Evolutionary conservation across 1,140 invertebrate species (phyloP).

Genomic region (Mamestra configurata): DNA sequence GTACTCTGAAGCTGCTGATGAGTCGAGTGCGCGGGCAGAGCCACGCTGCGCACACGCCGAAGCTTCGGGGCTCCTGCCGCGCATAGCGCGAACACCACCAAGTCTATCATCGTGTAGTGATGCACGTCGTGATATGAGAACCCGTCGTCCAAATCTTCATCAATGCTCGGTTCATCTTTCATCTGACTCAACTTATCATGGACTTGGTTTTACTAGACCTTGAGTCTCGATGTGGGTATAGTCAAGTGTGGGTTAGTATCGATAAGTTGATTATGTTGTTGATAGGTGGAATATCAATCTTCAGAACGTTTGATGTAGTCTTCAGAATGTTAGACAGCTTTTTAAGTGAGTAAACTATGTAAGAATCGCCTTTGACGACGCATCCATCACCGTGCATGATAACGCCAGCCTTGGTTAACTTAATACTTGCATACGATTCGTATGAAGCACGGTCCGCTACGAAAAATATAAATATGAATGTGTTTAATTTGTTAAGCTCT

Average conservation of each 20-base stretch:
- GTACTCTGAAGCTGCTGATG: not conserved
- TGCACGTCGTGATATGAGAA: constrained; percentile 42
- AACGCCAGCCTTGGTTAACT: constrained; percentile 25
- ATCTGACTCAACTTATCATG: not conserved
- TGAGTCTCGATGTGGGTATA: not conserved
- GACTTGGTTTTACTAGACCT: not conserved
- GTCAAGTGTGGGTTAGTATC: not conserved
- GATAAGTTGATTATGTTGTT: constrained; percentile 1
- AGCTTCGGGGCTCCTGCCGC: not conserved
- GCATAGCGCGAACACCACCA: not conserved
- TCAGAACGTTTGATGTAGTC: not conserved
- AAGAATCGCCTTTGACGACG: constrained; percentile 37
- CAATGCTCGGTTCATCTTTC: not conserved
- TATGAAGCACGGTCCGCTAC: not conserved
- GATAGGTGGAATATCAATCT: not conserved
- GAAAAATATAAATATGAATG: constrained; percentile 5
- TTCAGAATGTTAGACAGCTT: not conserved
- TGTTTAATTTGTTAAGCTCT: not conserved
- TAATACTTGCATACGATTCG: constrained; percentile 23
- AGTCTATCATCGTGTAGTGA: constrained; percentile 31
- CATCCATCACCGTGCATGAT: constrained; percentile 18
- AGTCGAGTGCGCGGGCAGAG: not conserved
- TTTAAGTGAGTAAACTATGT: constrained; percentile 27
- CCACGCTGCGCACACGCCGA: not conserved
- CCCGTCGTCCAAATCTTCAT: not conserved